Base-by-base conservation (phyloP, 1,140 invertebrate species). In the Rhopalosiphum maidis region DNA sequence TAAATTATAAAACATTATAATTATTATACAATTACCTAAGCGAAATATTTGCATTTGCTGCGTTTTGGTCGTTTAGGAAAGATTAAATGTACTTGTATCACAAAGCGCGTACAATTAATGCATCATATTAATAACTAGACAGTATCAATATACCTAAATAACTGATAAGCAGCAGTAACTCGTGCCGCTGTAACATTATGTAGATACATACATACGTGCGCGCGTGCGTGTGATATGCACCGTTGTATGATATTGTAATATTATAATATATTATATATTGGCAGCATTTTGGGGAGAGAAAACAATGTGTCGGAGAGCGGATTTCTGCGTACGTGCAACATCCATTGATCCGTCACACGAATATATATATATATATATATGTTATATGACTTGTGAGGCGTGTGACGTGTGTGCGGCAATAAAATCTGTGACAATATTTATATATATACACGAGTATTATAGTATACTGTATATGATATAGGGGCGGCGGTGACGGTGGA, bases 271-370 rank as follows among this genome's bases (percentile, higher is more conserved):
- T 51, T 51, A 22, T 88, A 51, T 88, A 37, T 90, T 46, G 37
- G 37, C 54, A 77, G 15, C 15, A 77, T 77, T 77, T 77, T n/a
- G 60, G 90, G 41, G 41, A 46, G 54, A 77, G 60, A 91, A 91
- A 91, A 91, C 90, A 91, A 91, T 91, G 41, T 35, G 37, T 87
- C 85, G 23, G 85, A 51, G 11, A 77, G 41, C 90, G 30, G 43
- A 91, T 91, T 68, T 48, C 43, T 23, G 88, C 35, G 88, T 55
- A 55, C 51, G 48, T 54, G 51, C 88, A 55, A 90, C 88, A 41
- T 77, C n/a, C 90, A 91, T 91, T 91, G 90, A 91, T 91, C 90
- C 68, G 90, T 91, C 43, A 91, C 90, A 91, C 77, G 46, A 46
- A n/a, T 54, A 54, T 54, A 54, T 51, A 51, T 68, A n/a, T 54